phyloP scores from a whole-genome alignment of 92 coral and sea anemone species.

The Palythoa grandiflora region DNA sequence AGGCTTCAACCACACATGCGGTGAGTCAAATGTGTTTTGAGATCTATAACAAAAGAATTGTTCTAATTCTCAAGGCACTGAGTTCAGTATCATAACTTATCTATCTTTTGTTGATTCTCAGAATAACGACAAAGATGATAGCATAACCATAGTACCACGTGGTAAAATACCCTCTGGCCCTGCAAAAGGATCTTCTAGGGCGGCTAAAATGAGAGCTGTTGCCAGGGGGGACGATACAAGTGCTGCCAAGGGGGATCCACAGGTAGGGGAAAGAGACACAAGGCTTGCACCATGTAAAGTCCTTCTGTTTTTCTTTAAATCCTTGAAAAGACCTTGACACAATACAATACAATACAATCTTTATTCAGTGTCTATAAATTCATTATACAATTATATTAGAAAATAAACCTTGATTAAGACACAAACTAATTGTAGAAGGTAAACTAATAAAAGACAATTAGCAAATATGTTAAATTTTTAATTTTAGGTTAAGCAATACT shows the following conservation, averaged over 20 bases:
- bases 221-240: constrained; percentile 96
- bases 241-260: constrained; percentile 78
- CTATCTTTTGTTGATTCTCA: constrained; percentile 16
- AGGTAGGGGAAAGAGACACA: constrained; percentile 19
- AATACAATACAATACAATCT: no score
- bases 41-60: not conserved
- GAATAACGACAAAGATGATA: constrained; percentile 65
- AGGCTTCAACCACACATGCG: constrained; percentile 32
- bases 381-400: no score
- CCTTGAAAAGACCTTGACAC: no score
- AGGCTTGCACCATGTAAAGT: no score
- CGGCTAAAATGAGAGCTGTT: constrained; percentile 98
- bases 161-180: constrained; percentile 47
- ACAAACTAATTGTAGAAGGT: no score
- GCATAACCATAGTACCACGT: constrained; percentile 41
- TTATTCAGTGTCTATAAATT: no score
- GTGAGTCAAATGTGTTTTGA: not conserved
- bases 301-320: no score
- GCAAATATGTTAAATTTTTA: no score
- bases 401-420: no score
- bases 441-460: no score
- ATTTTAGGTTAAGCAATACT: no score
- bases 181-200: constrained; percentile 88
- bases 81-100: no score
- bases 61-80: not conserved